Evolutionary conservation across 2,888 invertebrate genomes (phyloP), one percentile per base, ranked within the genome.

Genomic region (Tipula helvola): DNA sequence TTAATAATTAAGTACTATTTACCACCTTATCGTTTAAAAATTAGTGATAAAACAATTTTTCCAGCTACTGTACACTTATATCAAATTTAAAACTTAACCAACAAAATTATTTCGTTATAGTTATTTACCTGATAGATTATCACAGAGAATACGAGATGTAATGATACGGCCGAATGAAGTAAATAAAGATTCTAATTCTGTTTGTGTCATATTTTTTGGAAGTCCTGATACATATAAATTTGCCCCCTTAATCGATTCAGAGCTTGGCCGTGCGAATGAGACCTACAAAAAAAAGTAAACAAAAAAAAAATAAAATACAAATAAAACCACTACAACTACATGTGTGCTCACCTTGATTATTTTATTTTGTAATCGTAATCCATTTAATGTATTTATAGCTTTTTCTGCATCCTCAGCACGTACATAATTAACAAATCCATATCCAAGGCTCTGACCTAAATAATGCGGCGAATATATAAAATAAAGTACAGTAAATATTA

Each of bases 361-460:
- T 94, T 99, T 99, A 93, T 99, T 99, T 93, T 99, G 99, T 90
- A 99, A 95, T 90, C 99, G 95, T 90, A 99, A 95, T 90, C 99
- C 99, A 93, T 99, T 99, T 90, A 99, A 95, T 88, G 98, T 98
- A 92, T 96, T 96, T 92, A 99, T 99, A 89, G 99, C 99, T 93
- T 99, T 98, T 92, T 98, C 97, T 89, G 99, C 99, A 92, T 99
- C 99, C 92, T 98, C 98, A 88, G 97, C 95, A 89, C 97, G 95
- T 92, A 98, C 97, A 93, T 99, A 99, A 94, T 99, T 99, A 91
- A 99, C 99, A 93, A 99, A 99, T 90, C 99, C 99, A 93, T 99
- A 99, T 90, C 99, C 99, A 92, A 99, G 95, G 93, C 98, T 99
- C 93, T 99, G 99, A 90, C 99, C 99, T 90, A 87, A 8, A 36